Evolutionary conservation across 2,888 invertebrate species (phyloP).

Genomic region (Rhogogaster chlorosoma): DNA sequence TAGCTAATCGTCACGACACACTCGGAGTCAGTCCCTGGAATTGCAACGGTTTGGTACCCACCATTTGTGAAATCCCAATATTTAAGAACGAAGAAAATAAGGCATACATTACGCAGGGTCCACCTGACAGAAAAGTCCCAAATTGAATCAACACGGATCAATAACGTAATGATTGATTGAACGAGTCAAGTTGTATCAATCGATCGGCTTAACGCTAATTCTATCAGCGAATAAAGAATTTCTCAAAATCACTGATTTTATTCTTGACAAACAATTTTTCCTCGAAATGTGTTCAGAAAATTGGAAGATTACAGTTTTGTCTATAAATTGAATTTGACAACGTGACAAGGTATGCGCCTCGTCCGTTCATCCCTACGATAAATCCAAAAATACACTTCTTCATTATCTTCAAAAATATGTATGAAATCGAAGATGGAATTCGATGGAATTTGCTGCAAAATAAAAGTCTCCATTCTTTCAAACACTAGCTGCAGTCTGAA

Average conservation of each 20-base stretch:
- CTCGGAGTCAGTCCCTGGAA: neutral
- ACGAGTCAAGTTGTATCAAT: neutral
- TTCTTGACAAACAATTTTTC: neutral
- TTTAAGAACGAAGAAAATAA: neutral
- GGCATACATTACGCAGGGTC: neutral
- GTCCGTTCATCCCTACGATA: neutral
- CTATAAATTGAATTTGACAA: neutral
- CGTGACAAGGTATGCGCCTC: neutral
- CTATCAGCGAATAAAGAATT: neutral
- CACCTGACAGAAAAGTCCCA: neutral
- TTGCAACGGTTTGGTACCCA: neutral
- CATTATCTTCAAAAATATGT: neutral
- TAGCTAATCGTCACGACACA: neutral
- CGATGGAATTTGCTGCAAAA: neutral
- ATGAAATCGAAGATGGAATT: neutral
- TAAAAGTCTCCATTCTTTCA: neutral
- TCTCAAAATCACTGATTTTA: neutral
- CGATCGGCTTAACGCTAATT: too few species aligned
- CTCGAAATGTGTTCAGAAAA: neutral
- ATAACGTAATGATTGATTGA: neutral
- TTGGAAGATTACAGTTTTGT: neutral
- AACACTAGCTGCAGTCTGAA: neutral
- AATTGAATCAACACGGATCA: neutral
- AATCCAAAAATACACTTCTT: neutral
- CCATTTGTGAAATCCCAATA: conserved; percentile 6